Evolutionary conservation across 2,113 vertebrate species (phyloP).

Genomic region (Circaetus cinerascens): DNA sequence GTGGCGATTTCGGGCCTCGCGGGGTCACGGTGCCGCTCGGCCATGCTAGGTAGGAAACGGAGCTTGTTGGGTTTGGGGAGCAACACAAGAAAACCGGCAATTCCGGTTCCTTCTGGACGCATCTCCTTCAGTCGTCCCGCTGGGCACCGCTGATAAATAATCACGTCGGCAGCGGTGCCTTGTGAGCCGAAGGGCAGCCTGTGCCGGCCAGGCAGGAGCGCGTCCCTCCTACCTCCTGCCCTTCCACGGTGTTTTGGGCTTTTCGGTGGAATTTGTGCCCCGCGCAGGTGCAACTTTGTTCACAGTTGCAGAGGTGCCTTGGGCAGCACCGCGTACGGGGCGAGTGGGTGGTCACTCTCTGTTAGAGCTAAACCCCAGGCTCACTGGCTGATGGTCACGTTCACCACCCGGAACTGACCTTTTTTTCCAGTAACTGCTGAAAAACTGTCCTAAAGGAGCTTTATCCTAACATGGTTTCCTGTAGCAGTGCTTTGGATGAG

Average conservation of each 20-base stretch:
- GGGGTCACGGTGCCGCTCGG: background rate
- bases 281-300: rapidly evolving
- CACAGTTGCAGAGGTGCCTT: rapidly evolving
- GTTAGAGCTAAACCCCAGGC: too few species aligned
- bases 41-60: background rate
- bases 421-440: background rate
- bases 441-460: background rate
- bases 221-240: rapidly evolving
- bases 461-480: background rate
- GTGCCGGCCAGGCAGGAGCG: rapidly evolving
- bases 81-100: background rate
- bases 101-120: conserved; percentile 35
- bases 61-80: background rate
- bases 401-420: background rate
- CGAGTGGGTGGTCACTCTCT: rapidly evolving
- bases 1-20: background rate
- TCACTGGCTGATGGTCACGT: rapidly evolving
- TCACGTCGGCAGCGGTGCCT: background rate
- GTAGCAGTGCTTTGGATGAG: background rate
- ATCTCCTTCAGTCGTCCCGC: background rate
- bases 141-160: background rate
- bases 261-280: background rate
- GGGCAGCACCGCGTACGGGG: rapidly evolving
- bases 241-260: rapidly evolving
- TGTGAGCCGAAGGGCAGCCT: background rate